Percentiles rank a stretch among this genome's conserved stretches.
phyloP scores from a whole-genome alignment of 2,797 vertebrate species.

The Coluber constrictor region DNA sequence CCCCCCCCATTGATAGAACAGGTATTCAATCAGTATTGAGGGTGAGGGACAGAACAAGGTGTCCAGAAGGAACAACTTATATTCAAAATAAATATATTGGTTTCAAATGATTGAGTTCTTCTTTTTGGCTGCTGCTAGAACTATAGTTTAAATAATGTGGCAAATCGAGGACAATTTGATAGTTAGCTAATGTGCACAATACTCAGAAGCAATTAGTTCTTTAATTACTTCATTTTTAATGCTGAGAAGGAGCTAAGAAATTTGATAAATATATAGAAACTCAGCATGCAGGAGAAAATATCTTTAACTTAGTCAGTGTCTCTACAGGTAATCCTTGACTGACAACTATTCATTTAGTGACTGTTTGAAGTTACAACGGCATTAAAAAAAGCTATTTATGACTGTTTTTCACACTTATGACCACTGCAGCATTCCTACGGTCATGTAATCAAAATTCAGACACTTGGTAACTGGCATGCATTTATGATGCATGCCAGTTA shows the following conservation, averaged over 20 bases:
- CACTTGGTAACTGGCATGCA: not conserved
- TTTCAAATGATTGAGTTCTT: not conserved
- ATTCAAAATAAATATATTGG: not conserved
- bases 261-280: not conserved
- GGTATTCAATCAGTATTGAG: not conserved
- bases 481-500: no score
- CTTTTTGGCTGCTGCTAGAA: not conserved
- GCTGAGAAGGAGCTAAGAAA: not conserved
- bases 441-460: not conserved
- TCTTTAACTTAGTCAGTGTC: not conserved
- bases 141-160: not conserved
- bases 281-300: not conserved
- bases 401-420: not conserved
- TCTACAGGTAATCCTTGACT: not conserved
- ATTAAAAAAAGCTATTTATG: not conserved
- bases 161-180: not conserved
- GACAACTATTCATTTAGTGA: not conserved
- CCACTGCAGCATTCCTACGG: no score
- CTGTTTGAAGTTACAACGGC: not conserved
- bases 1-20: not conserved
- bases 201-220: not conserved
- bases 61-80: not conserved
- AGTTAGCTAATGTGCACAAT: not conserved
- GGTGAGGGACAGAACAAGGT: not conserved
- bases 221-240: not conserved